A percentile compares a stretch with the other conserved stretches of the same genome.
Conservation (phyloP, 2,797 vertebrate genomes). For the Aplochiton taeniatus region DNA sequence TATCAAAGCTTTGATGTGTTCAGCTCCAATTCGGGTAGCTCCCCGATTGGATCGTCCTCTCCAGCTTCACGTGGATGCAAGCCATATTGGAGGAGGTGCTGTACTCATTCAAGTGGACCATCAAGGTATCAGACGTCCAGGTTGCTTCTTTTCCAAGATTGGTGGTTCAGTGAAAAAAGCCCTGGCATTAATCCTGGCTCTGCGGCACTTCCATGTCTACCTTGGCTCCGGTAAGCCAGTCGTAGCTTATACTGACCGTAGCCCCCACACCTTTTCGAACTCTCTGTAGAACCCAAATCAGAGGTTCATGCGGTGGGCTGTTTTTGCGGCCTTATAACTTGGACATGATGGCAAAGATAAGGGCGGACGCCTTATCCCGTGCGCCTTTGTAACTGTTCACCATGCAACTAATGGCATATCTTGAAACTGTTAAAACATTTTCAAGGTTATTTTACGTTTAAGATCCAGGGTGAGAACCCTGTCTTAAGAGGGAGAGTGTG, state of each 20-base stretch:
- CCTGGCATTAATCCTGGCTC: background rate
- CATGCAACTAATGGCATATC: too few relatives aligned
- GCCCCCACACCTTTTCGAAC: background rate
- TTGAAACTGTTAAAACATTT: too few relatives aligned
- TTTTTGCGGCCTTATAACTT: background rate
- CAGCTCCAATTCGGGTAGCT: background rate
- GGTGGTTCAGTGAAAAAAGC: conserved; percentile 4
- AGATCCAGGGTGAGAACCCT: too few relatives aligned
- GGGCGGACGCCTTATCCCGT: background rate
- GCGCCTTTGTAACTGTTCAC: too few relatives aligned
- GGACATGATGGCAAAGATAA: background rate
- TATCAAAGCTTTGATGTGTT: background rate
- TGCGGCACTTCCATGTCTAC: too few relatives aligned
- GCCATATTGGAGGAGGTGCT: background rate
- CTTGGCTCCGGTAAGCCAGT: background rate
- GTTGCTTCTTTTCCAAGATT: background rate
- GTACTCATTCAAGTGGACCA: background rate
- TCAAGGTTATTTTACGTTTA: too few relatives aligned
- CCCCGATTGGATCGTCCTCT: background rate
- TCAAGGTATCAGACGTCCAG: background rate
- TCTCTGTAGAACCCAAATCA: background rate
- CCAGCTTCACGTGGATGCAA: background rate
- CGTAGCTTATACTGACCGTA: conserved; percentile 3
- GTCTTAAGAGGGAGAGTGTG: too few relatives aligned
- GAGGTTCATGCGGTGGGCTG: background rate